These are phyloP conservation scores for Helicoverpa zea DNA, from an alignment of 1,140 invertebrate species.

Conservation along the genomic window DNA sequence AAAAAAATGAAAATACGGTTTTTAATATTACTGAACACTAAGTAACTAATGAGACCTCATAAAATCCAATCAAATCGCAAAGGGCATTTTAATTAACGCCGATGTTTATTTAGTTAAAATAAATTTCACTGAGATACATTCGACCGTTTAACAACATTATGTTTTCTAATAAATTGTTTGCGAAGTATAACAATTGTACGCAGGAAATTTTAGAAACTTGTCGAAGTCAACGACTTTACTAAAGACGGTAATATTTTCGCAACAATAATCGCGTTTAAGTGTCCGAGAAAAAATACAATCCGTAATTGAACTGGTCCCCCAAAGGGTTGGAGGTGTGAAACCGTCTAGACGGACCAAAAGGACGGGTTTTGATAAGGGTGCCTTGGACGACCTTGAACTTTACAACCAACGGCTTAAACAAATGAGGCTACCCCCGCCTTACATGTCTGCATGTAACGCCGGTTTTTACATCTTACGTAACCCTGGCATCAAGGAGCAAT, in stretches of 20 bases:
- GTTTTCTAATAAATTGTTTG: conserved; percentile 35
- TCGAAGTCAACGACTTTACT: conserved; percentile 29
- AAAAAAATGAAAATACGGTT: conserved; percentile 4
- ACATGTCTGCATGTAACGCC: conserved; percentile 48
- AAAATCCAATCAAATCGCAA: conserved; percentile 51
- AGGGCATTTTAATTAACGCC: conserved; percentile 47
- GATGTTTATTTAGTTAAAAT: conserved; percentile 46
- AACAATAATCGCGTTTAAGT: conserved; percentile 43
- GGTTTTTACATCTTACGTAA: conserved; percentile 48
- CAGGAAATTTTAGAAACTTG: conserved; percentile 30
- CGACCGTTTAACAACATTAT: conserved; percentile 31
- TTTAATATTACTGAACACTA: conserved; percentile 20
- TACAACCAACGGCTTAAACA: conserved; percentile 79
- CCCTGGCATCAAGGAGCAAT: not conserved
- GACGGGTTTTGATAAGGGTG: conserved; percentile 81
- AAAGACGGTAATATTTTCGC: conserved; percentile 4
- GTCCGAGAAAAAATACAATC: conserved; percentile 62
- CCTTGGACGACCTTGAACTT: conserved; percentile 82
- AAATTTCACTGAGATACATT: conserved; percentile 36
- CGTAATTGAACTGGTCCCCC: conserved; percentile 76
- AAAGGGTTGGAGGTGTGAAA: conserved; percentile 81
- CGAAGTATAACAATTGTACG: conserved; percentile 21
- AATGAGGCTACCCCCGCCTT: conserved; percentile 69
- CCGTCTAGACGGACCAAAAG: conserved; percentile 83
- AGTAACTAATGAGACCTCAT: conserved; percentile 44